Percentiles rank a stretch among this genome's conserved stretches.
These are phyloP conservation scores for Chrysoperla carnea DNA, from an alignment of 1,140 invertebrate species.

Conservation along the genomic window DNA sequence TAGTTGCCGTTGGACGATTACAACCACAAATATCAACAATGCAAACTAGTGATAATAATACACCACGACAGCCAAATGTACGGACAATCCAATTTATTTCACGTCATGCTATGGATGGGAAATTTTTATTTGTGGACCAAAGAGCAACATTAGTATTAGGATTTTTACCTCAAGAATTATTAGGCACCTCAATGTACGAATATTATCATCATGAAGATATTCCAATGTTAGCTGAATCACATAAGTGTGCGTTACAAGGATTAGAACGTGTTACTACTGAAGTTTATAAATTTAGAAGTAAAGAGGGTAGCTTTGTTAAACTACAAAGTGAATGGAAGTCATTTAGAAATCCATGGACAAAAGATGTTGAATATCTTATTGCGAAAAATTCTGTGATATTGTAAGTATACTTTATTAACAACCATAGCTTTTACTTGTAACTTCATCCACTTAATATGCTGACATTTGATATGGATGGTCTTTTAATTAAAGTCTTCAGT, in stretches of 20 bases:
- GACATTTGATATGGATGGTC: slow-evolving; percentile 11
- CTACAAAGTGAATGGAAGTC: slow-evolving; percentile 72
- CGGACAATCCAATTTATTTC: slow-evolving; percentile 55
- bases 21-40: slow-evolving; percentile 33
- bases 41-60: slow-evolving; percentile 17
- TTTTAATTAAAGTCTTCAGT: slow-evolving; percentile 3
- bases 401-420: slow-evolving; percentile 24
- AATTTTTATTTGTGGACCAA: slow-evolving; percentile 96
- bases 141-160: slow-evolving; percentile 74
- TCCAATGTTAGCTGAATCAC: slow-evolving; percentile 57
- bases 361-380: slow-evolving; percentile 76
- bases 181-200: slow-evolving; percentile 87
- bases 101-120: slow-evolving; percentile 84
- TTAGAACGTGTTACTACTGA: slow-evolving; percentile 44
- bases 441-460: slow-evolving; percentile 15
- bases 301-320: slow-evolving; percentile 51
- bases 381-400: slow-evolving; percentile 63
- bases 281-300: slow-evolving; percentile 62
- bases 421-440: slow-evolving; percentile 5
- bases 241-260: slow-evolving; percentile 61
- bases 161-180: slow-evolving; percentile 80
- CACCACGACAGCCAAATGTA: slow-evolving; percentile 21
- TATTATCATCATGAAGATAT: slow-evolving; percentile 81
- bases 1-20: slow-evolving; percentile 64
- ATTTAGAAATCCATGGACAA: slow-evolving; percentile 83